Percentiles rank a stretch among this genome's conserved stretches.
These are phyloP conservation scores for Centropus unirufus DNA, from an alignment of 2,113 vertebrate genomes.

Conservation along the genomic window DNA sequence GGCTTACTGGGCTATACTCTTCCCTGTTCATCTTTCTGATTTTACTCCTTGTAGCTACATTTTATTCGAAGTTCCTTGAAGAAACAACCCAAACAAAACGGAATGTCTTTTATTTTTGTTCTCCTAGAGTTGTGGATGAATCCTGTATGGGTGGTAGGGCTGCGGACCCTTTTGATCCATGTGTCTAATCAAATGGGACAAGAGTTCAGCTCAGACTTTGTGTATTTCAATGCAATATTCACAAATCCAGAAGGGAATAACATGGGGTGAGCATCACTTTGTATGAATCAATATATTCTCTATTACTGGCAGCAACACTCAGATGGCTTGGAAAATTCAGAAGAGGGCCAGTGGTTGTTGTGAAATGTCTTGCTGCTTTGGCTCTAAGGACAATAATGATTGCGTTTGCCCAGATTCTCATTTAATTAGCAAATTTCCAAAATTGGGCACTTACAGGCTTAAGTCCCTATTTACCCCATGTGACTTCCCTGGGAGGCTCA, in stretches of 20 bases:
- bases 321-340: neutral
- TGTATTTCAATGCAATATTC: slow-evolving; percentile 18
- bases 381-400: slow-evolving; percentile 5
- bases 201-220: neutral
- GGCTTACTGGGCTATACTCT: neutral
- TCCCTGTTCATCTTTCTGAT: neutral
- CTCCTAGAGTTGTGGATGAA: neutral
- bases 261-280: slow-evolving; percentile 6
- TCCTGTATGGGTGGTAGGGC: neutral
- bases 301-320: neutral
- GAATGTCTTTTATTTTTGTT: neutral
- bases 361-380: neutral
- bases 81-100: neutral
- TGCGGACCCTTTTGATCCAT: neutral
- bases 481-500: neutral
- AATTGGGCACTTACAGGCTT: neutral
- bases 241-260: slow-evolving; percentile 38
- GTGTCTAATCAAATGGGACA: neutral
- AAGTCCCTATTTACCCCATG: neutral
- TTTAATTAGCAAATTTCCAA: slow-evolving; percentile 17
- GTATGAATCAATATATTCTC: neutral
- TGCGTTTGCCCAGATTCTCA: slow-evolving; percentile 3
- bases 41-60: neutral
- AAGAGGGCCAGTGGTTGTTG: neutral
- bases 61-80: neutral